A percentile compares a stretch with the other conserved stretches of the same genome.
These are phyloP conservation scores for Notodonta dromedarius DNA, from an alignment of 2,888 invertebrate species.

Conservation along the genomic window DNA sequence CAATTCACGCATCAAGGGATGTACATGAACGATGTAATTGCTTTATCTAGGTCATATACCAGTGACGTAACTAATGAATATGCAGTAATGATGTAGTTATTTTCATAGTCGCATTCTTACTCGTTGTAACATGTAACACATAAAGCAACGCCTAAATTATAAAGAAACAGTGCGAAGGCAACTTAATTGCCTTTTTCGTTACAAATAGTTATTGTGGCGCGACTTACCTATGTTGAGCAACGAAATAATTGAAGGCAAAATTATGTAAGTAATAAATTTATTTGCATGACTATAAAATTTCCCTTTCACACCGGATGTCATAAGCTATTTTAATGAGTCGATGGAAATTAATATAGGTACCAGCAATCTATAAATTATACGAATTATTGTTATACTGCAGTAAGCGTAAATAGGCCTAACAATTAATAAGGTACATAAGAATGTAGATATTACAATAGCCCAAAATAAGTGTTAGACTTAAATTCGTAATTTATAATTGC, in stretches of 20 bases:
- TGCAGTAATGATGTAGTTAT: conserved; percentile 55
- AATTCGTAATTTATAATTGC: not conserved
- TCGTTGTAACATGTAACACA: conserved; percentile 48
- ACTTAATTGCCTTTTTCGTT: conserved; percentile 44
- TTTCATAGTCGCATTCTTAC: conserved; percentile 69
- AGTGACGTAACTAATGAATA: conserved; percentile 68
- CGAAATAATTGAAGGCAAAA: conserved; percentile 22
- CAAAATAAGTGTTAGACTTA: not conserved
- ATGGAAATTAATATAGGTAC: not conserved
- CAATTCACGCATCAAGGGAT: conserved; percentile 64
- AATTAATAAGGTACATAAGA: no score
- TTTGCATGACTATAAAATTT: conserved; percentile 3
- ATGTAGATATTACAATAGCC: no score
- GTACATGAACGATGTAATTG: conserved; percentile 47
- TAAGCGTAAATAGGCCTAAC: no score
- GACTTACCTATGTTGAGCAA: conserved; percentile 22
- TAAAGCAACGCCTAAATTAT: conserved; percentile 46
- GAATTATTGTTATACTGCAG: not conserved
- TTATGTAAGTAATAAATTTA: conserved; percentile 11
- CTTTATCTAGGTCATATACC: conserved; percentile 58
- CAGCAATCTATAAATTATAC: not conserved
- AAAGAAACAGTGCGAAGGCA: conserved; percentile 28
- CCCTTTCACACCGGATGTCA: not conserved
- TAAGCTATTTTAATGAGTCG: not conserved
- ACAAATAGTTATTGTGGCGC: conserved; percentile 36